Conservation (phyloP, 2,113 vertebrate species). For the Pseudolaguvia tuberculata region DNA sequence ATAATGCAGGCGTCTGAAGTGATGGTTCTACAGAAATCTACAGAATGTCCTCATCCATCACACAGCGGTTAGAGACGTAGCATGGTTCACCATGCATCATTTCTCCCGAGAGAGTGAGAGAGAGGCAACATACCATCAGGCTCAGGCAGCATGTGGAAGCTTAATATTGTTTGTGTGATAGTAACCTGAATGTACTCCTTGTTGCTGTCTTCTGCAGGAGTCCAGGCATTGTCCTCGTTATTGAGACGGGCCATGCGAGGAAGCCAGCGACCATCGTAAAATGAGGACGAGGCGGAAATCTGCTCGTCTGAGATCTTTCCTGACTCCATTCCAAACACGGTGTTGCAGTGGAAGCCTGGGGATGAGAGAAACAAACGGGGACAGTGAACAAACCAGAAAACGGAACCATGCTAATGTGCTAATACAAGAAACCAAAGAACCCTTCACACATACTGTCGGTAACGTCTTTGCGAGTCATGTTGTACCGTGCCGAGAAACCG, state of each 20-base stretch:
- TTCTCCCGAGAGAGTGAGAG: slow-evolving; percentile 16
- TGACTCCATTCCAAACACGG: slow-evolving; percentile 90
- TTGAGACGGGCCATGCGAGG: slow-evolving; percentile 91
- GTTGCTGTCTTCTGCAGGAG: slow-evolving; percentile 88
- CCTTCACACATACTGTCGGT: slow-evolving; percentile 79
- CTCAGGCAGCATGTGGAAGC: neutral
- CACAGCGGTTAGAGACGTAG: slow-evolving; percentile 37
- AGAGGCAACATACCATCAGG: slow-evolving; percentile 27
- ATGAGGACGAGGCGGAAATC: slow-evolving; percentile 84
- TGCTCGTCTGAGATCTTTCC: slow-evolving; percentile 91
- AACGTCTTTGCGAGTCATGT: slow-evolving; percentile 84
- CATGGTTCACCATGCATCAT: slow-evolving; percentile 24
- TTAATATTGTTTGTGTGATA: neutral
- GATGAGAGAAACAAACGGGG: slow-evolving; percentile 6
- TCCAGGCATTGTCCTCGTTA: slow-evolving; percentile 93
- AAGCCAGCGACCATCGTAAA: slow-evolving; percentile 85
- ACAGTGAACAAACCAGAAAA: slow-evolving; percentile 23
- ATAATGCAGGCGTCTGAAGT: slow-evolving; percentile 53
- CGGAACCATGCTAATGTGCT: slow-evolving; percentile 25
- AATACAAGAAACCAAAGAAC: slow-evolving; percentile 21
- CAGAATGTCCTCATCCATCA: slow-evolving; percentile 68
- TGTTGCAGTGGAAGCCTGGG: slow-evolving; percentile 78
- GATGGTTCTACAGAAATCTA: slow-evolving; percentile 58
- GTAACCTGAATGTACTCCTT: slow-evolving; percentile 92
- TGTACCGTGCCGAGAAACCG: slow-evolving; percentile 93